Base-by-base conservation (phyloP, 2,888 invertebrate genomes). In the Ceraclea dissimilis region DNA sequence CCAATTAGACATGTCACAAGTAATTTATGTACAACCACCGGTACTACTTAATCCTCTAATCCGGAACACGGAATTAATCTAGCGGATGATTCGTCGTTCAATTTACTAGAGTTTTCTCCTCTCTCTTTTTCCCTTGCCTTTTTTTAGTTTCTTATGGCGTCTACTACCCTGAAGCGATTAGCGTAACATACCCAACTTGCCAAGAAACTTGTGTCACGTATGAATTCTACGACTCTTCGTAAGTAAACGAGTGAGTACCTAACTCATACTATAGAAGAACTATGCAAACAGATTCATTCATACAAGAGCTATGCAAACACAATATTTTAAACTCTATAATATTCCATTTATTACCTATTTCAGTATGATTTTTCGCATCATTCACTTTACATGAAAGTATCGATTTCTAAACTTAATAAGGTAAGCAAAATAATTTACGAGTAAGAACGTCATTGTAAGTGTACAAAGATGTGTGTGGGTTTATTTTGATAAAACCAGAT, bases 11-110 rank as follows among this genome's bases (percentile, higher is more conserved):
- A 46, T 58, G 60, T 58, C 58, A 49, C 48, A 44, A 52, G 54
- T 58, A 60, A 60, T 60, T 60, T 58, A 60, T 60, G 58, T 58
- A 56, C 56, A 58, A 60, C 58, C 60, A 58, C 58, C 4, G 26
- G 26, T 26, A 52, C 44, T 49, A 51, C 53, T 49, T 57, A 58
- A 61, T 61, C 57, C 61, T 51, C 26, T 59, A 57, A 61, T 61
- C 61, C 55, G 46, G 52, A 33, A 56, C 53, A 50, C 54, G 52
- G 57, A 52, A 61, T 57, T 59, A 61, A 59, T 51, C 57, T 57
- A 46, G 57, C 59, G 59, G 57, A 59, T 57, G 61, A 61, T 61
- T 61, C 61, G 57, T 55, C 53, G 61, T 55, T 59, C 59, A 61
- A 61, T 59, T 61, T 59, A 49, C 49, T 47, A 43, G 33, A 49